phyloP scores from a whole-genome alignment of 2,113 vertebrate species.

The Myrmophylax atrothorax region DNA sequence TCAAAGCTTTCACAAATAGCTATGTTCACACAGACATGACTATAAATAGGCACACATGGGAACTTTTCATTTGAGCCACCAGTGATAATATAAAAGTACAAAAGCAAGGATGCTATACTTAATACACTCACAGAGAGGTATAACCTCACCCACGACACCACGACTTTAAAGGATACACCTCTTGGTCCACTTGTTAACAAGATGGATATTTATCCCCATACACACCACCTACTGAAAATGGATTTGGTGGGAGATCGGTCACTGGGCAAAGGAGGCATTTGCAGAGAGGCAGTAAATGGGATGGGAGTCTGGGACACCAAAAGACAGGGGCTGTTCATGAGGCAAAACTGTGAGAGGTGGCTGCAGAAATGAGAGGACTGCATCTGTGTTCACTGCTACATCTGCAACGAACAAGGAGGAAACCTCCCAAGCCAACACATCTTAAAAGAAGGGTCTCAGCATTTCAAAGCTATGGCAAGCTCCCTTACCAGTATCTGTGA shows the following conservation, averaged over 20 bases:
- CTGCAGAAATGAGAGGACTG: not conserved
- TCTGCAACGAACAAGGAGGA: not conserved
- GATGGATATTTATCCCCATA: not conserved
- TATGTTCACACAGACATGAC: not conserved
- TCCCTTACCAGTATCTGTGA: conserved; percentile 90
- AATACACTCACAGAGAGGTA: not conserved
- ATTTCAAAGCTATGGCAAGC: not conserved
- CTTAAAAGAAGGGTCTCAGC: not conserved
- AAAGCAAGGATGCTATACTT: not conserved
- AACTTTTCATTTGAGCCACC: not conserved
- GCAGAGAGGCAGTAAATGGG: not conserved
- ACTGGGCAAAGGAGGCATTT: not conserved
- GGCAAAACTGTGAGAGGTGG: not conserved
- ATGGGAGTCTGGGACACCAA: not conserved
- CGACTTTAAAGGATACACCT: not conserved
- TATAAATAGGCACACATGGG: not conserved
- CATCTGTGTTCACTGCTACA: not conserved
- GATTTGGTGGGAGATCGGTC: not conserved
- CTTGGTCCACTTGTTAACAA: not conserved
- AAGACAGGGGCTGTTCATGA: not conserved
- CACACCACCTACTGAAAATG: not conserved
- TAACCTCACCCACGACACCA: not conserved
- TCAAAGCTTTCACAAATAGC: not conserved
- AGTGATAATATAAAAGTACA: not conserved
- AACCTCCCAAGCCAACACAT: not conserved